Evolutionary conservation across 2,113 vertebrate genomes (phyloP).

Genomic region (Bufo gargarizans): DNA sequence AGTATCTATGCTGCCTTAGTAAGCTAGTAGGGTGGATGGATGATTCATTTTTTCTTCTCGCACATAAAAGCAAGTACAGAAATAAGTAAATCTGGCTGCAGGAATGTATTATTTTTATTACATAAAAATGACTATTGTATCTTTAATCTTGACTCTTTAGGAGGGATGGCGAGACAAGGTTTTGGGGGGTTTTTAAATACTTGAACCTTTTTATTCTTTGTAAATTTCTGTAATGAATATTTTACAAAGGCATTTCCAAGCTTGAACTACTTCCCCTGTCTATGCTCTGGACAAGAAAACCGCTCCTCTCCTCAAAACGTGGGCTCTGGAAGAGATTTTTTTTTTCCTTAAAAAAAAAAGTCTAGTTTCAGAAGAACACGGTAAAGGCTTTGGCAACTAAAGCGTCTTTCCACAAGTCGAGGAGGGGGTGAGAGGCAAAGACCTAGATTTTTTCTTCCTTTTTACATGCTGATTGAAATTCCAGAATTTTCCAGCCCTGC

Average conservation of each 20-base stretch:
- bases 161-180: background rate
- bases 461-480: constrained; percentile 58
- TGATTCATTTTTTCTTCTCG: background rate
- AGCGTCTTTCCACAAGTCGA: constrained; percentile 52
- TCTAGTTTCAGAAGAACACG: constrained; percentile 53
- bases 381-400: constrained; percentile 55
- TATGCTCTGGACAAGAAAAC: constrained; percentile 38
- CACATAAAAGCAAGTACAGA: background rate
- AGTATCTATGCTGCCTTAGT: background rate
- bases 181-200: background rate
- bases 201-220: background rate
- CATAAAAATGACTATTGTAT: background rate
- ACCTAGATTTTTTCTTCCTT: constrained; percentile 49
- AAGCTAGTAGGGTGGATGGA: background rate
- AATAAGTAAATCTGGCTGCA: background rate
- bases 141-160: background rate
- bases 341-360: background rate
- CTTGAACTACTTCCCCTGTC: constrained; percentile 21
- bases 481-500: constrained; percentile 55
- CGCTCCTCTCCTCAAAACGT: constrained; percentile 24
- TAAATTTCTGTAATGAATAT: constrained; percentile 29
- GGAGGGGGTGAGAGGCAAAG: constrained; percentile 50
- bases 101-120: background rate
- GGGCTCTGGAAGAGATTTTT: constrained; percentile 25
- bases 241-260: constrained; percentile 39